Base-by-base conservation (phyloP, 2,888 invertebrate species). In the Eilema depressum region DNA sequence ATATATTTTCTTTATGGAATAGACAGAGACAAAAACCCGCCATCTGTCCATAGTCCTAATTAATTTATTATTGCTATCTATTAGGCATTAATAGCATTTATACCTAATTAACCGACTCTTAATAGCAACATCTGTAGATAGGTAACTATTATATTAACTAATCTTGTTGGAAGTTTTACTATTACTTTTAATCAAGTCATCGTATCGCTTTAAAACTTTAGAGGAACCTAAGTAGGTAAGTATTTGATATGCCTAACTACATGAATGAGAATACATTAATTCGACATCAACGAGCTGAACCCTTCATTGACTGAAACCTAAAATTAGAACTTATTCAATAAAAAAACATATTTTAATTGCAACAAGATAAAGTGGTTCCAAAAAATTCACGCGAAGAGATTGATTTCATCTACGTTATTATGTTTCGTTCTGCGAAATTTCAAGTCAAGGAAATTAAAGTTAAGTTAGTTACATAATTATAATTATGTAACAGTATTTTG, bases 401-500 rank as follows among this genome's bases (percentile, higher is more conserved):
- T 41, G 3, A 41, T 41, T 4, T 2, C 37, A 37, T 37, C 1
- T 37, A 37, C 12, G 37, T 41, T 17, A 4, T 3, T 20, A 47
- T 20, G 20, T 47, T 20, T 47, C 7, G 7, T 47, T 20, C 4
- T 20, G 20, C 47, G 17, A 47, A 47, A 47, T 47, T 47, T 41
- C 41, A 17, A 20, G n/a, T 20, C 47, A 47, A 47, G 47, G 20
- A 47, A 41, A 47, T 41, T 0, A 17, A 41, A 17, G 14, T 4
- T 2, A 4, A 47, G 20, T 20, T 47, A 20, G 17, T 56, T 59
- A 61, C 5, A 23, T 71, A 61, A 60, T 70, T 63, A 61, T 61
- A 60, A 20, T 69, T 47, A 53, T 65, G 56, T 73, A 67, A 68
- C 57, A 60, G 66, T 74, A 63, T 69, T 65, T 61, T 53, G 47